Evolutionary conservation across 2,113 vertebrate genomes (phyloP), one percentile per base, ranked within the genome.

Genomic region (Alouatta palliata): DNA sequence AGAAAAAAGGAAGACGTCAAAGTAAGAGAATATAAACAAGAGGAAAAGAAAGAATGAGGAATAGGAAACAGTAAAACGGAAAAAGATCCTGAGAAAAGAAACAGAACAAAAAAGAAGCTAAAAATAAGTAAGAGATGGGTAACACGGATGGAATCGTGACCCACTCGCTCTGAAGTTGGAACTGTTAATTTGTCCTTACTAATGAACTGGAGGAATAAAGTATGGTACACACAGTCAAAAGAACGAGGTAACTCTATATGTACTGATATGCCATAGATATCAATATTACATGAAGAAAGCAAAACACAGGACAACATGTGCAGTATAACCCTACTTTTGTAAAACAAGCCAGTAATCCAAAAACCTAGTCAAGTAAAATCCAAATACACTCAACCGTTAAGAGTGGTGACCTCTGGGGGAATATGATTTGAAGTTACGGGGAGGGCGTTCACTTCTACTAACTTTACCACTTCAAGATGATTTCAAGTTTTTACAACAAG

Each of bases 401-500:
- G 86, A 56, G 32, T 6, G 25, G 40, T 6, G 17, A 64, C 61
- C 64, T 96, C 82, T 43, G 20, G 27, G 43, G 21, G 19, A 23
- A 61, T 1, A 5, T 5, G 20, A 68, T 68, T 58, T 61, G 30
- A 96, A 58, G 91, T 13, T 35, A 66, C 0, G 2, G 45, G 47
- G 43, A 66, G 30, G 13, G 23, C 27, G 61, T 71, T 66, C 25
- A 45, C 5, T 45, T 68, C 87, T 45, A 61, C 13, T 64, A 82
- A 90, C 73, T 64, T 64, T 64, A 64, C 61, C 30, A 13, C 8
- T 47, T 80, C 16, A 80, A 32, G 32, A 52, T 45, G 87, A 11
- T 61, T 61, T 93, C 25, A 30, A 85, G 19, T 54, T 94, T 95
- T 91, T n/a, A 54, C 1, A 86, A 40, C 23, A 81, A 94, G n/a